A percentile compares a stretch with the other conserved stretches of the same genome.
These are phyloP conservation scores for Cyclina sinensis DNA, from an alignment of 1,140 invertebrate genomes.

Conservation along the genomic window DNA sequence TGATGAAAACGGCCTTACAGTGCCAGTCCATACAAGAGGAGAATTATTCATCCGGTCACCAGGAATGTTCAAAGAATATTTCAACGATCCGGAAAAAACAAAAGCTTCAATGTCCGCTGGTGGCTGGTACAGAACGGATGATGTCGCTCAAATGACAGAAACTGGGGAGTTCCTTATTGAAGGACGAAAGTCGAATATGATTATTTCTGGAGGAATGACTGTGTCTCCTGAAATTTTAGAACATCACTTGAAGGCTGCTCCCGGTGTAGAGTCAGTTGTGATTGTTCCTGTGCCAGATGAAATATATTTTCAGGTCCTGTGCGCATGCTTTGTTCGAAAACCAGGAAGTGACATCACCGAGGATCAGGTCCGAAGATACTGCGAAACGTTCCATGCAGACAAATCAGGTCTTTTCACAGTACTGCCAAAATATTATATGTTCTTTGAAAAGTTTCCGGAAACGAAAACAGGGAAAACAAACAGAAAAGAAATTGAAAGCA, in stretches of 20 bases:
- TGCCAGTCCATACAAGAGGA: slow-evolving; percentile 30
- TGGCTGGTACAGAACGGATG: slow-evolving; percentile 86
- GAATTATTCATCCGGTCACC: slow-evolving; percentile 38
- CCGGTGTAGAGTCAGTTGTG: slow-evolving; percentile 38
- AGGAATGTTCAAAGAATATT: slow-evolving; percentile 91
- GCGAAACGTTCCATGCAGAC: slow-evolving; percentile 13
- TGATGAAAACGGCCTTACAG: slow-evolving; percentile 20
- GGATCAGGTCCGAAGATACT: background rate
- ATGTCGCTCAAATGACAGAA: slow-evolving; percentile 81
- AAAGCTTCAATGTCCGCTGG: slow-evolving; percentile 84
- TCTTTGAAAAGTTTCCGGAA: slow-evolving; percentile 29
- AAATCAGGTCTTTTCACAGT: slow-evolving; percentile 37
- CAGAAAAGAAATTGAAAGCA: background rate
- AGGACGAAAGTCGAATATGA: slow-evolving; percentile 59
- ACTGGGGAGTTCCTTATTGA: slow-evolving; percentile 62
- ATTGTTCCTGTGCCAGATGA: slow-evolving; percentile 62
- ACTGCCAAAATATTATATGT: slow-evolving; percentile 23
- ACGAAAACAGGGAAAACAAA: slow-evolving; percentile 22
- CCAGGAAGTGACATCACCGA: background rate
- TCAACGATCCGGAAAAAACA: slow-evolving; percentile 85
- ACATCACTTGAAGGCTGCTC: background rate
- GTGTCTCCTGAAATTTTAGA: slow-evolving; percentile 63
- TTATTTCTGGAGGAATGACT: slow-evolving; percentile 60
- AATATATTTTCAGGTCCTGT: slow-evolving; percentile 32
- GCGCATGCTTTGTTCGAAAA: slow-evolving; percentile 35